Conservation (phyloP, 2,113 vertebrate species). For the Hydropotes inermis region DNA sequence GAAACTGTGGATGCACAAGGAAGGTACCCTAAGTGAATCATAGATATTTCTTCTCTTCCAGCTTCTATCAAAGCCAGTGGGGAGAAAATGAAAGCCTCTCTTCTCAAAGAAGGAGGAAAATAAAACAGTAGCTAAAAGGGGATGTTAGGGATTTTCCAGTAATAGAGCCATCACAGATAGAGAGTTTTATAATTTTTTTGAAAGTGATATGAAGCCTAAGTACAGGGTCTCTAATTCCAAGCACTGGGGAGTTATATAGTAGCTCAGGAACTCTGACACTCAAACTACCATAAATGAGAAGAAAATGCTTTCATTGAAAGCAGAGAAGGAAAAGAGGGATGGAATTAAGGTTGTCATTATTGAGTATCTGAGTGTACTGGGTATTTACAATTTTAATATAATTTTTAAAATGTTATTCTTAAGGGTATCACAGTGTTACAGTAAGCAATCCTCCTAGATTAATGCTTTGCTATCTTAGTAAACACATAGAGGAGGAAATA, state of each 20-base stretch:
- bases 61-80: background rate
- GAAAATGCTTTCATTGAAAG: constrained; percentile 31
- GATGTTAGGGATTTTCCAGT: background rate
- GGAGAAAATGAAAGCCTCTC: background rate
- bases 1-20: background rate
- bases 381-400: constrained; percentile 27
- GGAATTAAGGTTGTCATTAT: background rate
- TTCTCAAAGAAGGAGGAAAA: background rate
- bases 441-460: background rate
- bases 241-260: background rate
- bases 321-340: background rate
- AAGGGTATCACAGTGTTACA: background rate
- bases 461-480: background rate
- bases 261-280: background rate
- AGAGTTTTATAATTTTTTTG: background rate
- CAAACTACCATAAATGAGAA: constrained; percentile 8
- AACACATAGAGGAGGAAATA: background rate
- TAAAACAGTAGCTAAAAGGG: constrained; percentile 6
- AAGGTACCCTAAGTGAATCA: background rate
- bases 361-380: background rate
- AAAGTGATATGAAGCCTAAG: constrained; percentile 17
- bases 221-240: background rate
- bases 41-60: background rate
- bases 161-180: constrained; percentile 4
- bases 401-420: constrained; percentile 10